Evolutionary conservation across 2,888 invertebrate genomes (phyloP), one percentile per base, ranked within the genome.

Genomic region (Dicyrtomina minuta): DNA sequence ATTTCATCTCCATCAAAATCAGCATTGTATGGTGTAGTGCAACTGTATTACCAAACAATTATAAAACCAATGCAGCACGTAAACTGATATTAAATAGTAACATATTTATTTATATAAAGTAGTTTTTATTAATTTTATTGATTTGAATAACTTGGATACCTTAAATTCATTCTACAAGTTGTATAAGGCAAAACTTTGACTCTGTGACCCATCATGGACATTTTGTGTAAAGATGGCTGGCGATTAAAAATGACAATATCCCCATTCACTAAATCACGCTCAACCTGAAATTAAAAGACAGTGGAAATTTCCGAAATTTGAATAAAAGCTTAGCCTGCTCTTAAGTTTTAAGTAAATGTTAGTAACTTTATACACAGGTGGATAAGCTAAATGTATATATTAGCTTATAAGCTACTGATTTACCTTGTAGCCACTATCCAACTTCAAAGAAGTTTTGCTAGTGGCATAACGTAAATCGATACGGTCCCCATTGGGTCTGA

Each of bases 161-260:
- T 89, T 62, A 98, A 86, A 84, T 99, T 99, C 92, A 99, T 93
- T 72, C 99, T 90, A 84, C 99, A 99, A 75, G 99, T 99, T 53
- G 98, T 98, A 97, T 98, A 99, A 0, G 98, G 98, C 70, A 99
- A 84, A 6, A 99, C 96, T 82, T 93, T 93, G 0, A 93, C 93
- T 79, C 93, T 88, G 84, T 99, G 99, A 73, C 98, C 98, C 99
- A 99, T 99, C 99, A 99, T 99, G 89, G 94, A 94, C 99, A 99
- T 99, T 84, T 99, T 99, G 84, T 99, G 99, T 4, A 99, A 87
- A 1, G 99, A 99, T 0, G 99, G 99, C 82, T 99, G 99, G 75
- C 99, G 91, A 84, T 99, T 99, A 87, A 99, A 99, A 78, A 99
- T 95, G 22, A 99, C 94, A 74, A 96, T 86, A 84, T 99, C 99